Evolutionary conservation across 1,140 invertebrate species (phyloP), one percentile per base, ranked within the genome.

Genomic region (Araneus ventricosus): DNA sequence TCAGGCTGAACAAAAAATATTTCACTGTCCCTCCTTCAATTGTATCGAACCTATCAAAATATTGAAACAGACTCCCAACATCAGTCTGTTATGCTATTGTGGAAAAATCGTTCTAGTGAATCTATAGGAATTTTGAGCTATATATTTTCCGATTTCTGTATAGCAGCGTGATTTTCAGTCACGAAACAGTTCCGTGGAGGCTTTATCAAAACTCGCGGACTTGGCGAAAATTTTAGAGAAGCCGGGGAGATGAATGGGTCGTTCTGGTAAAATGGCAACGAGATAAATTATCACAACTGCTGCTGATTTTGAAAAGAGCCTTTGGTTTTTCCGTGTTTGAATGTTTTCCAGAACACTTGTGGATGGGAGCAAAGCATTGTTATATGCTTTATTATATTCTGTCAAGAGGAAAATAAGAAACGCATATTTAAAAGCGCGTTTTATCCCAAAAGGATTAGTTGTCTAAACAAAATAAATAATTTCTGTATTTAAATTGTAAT

Each of bases 241-340:
- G 41, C n/a, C n/a, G 14, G 41, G 20, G 88, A 70, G 88, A 90
- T 90, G 52, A 90, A 79, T 90, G 22, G 30, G n/a, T 79, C n/a
- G 22, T 20, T 57, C 24, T 80, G 70, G 88, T 10, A 52, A 84
- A 27, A 24, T 24, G 61, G 63, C 52, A 84, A 90, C 7, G 70
- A 90, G 88, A 80, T 79, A 80, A 90, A 90, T 80, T 57, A 41
- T 27, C 45, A n/a, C 41, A 45, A 80, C 39, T 90, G 88, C 27
- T 90, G 41, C 30, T 88, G 37, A 27, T 59, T 79, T 57, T 79
- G n/a, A 52, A 90, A 90, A 45, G 39, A 67, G 67, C 88, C 3
- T 80, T 27, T 79, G 87, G 87, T 70, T 90, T 90, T 75, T 75
- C 88, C 88, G 24, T 70, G 88, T 80, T 70, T 90, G 88, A 57